A percentile compares a stretch with the other conserved stretches of the same genome.
Conservation (phyloP, 2,797 vertebrate species). For the Tauraco hartlaubi region DNA sequence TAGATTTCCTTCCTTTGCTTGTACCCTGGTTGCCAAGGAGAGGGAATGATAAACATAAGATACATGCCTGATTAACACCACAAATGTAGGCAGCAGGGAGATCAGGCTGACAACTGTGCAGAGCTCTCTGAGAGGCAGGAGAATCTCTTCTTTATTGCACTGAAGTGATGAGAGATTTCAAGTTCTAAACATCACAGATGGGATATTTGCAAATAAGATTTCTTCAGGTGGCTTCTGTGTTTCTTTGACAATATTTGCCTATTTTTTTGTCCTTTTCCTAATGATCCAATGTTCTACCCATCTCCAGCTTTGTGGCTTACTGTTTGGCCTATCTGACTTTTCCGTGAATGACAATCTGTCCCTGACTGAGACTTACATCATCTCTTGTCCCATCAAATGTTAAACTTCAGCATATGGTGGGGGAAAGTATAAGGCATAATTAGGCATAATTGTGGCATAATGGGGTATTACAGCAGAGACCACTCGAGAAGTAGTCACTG, state of each 20-base stretch:
- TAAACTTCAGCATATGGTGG: background rate
- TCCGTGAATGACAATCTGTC: background rate
- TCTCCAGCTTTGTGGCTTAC: background rate
- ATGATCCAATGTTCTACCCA: background rate
- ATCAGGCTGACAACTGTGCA: background rate
- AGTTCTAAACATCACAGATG: background rate
- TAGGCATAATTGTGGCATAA: background rate
- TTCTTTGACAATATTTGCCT: background rate
- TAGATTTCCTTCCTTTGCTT: slow-evolving; percentile 21
- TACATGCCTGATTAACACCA: background rate
- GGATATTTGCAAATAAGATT: background rate
- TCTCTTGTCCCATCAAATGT: background rate
- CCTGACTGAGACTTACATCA: background rate
- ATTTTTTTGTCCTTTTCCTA: background rate
- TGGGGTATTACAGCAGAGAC: background rate
- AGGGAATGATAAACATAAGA: background rate
- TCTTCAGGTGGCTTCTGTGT: background rate
- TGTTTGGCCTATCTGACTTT: background rate
- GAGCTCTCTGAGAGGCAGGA: background rate
- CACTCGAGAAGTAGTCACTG: background rate
- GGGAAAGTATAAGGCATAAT: background rate
- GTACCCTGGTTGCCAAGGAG: background rate
- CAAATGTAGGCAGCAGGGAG: background rate
- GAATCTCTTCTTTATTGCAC: background rate
- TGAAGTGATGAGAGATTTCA: background rate